Evolutionary conservation across 2,888 invertebrate species (phyloP), one percentile per base, ranked within the genome.

Genomic region (Lamellibrachia satsuma): DNA sequence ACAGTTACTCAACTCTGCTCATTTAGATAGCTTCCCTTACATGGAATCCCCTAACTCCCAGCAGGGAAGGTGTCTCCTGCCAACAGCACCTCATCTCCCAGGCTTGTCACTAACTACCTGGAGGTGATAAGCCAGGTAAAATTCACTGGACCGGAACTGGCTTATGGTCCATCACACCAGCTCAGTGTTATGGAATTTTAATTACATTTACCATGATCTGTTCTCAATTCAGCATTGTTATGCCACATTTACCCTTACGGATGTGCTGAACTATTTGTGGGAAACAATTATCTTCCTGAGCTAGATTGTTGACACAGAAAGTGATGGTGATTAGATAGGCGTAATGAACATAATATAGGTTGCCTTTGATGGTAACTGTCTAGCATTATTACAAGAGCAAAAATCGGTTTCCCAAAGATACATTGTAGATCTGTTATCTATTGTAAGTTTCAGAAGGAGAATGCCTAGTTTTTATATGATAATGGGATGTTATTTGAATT

Each of bases 1-100:
- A 75, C 22, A 75, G 75, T 75, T 75, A 75, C 75, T 22, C 75
- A 75, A 75, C 75, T 75, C 75, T 75, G 75, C 75, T 75, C 75
- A 75, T 75, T 75, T 75, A 15, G 75, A 75, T 75, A 75, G 75
- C 75, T 75, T 75, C 75, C 75, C 75, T 15, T 75, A 75, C 22
- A 11, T 15, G 22, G 75, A n/a, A 75, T 2, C 22, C 75, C 75
- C 22, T 75, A 22, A 15, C 75, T 75, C 75, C 75, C 75, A 75
- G 75, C 75, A 75, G 75, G 75, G 75, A 75, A 75, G 75, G 75
- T 75, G 75, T 75, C 22, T 75, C 75, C 15, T 15, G 75, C 75
- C 75, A 75, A 75, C 75, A 75, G 75, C 22, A 75, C 39, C 75
- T 75, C 75, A 75, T 75, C 75, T 75, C n/a, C 75, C 75, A 6